Base-by-base conservation (phyloP, 2,888 invertebrate species). In the Lordiphosa fenestrarum region DNA sequence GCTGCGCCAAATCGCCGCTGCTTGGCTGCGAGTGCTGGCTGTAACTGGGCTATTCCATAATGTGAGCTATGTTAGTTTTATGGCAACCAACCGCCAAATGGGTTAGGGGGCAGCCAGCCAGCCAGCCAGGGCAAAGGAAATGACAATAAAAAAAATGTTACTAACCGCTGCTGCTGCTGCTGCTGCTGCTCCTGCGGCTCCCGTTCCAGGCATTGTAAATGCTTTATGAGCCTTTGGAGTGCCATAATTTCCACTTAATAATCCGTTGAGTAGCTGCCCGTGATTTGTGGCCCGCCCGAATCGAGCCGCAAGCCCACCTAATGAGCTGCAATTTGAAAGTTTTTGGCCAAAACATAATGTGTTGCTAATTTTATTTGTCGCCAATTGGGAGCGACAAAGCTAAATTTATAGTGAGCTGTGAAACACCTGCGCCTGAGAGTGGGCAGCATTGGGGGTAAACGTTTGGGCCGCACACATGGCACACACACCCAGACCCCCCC, bases 191-290 rank as follows among this genome's bases (percentile, higher is more conserved):
- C 10, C 39, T 41, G 41, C 15, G 12, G 39, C 25, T 44, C 57
- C 49, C 53, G 41, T 53, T 42, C 55, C 49, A 62, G 64, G 83
- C 70, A 78, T 78, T 74, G 72, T 85, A 84, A 82, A 85, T 82
- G 84, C 77, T 82, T 82, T 82, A 82, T 83, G 85, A 83, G 81
- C 69, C 85, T 83, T 85, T 70, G 66, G 81, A 82, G 81, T 85
- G 84, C 81, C 83, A 85, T 82, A 83, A 85, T 82, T 82, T 85
- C 78, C 77, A 82, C 81, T 85, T 85, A 82, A 83, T 82, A 82
- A 82, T 82, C 81, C 81, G 80, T 81, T 81, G 80, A 81, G 80
- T 84, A 84, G 80, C 85, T 81, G 66, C 53, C 62, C 64, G 80
- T 81, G 80, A 81, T 81, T 81, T 81, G 80, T 81, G 49, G 80